Conservation (phyloP, 2,797 vertebrate species). For the Semaprochilodus insignis region DNA sequence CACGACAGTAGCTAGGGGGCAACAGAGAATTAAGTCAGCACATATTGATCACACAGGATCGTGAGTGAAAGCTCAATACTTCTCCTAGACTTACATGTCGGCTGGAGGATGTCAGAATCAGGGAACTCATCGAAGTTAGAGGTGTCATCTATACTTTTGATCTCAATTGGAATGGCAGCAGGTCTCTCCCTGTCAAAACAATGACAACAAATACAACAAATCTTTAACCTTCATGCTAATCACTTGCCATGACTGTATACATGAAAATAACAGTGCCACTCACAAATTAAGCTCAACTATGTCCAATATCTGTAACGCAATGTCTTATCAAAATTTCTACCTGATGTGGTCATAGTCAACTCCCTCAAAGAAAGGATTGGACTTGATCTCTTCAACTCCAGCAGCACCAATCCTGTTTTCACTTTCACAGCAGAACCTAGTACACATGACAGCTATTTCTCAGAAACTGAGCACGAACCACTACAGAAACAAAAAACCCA, state of each 20-base stretch:
- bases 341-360: slow-evolving; percentile 99
- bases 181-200: slow-evolving; percentile 83
- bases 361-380: slow-evolving; percentile 95
- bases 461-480: too few species aligned
- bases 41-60: background rate
- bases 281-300: background rate
- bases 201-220: background rate
- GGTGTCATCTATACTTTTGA: slow-evolving; percentile 92
- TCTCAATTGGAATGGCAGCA: slow-evolving; percentile 89
- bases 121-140: slow-evolving; percentile 93
- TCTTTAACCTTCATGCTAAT: background rate
- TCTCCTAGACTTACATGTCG: slow-evolving; percentile 77
- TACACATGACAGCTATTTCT: slow-evolving; percentile 14
- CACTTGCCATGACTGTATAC: background rate
- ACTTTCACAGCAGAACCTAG: slow-evolving; percentile 97
- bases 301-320: background rate
- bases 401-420: slow-evolving; percentile 91
- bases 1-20: slow-evolving; percentile 29
- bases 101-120: slow-evolving; percentile 90
- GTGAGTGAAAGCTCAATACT: background rate
- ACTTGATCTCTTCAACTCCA: slow-evolving; percentile 94
- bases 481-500: too few species aligned
- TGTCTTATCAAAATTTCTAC: slow-evolving; percentile 69
- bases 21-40: background rate
- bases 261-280: background rate